Evolutionary conservation across 2,113 vertebrate genomes (phyloP).

Genomic region (Montifringilla adamsi): DNA sequence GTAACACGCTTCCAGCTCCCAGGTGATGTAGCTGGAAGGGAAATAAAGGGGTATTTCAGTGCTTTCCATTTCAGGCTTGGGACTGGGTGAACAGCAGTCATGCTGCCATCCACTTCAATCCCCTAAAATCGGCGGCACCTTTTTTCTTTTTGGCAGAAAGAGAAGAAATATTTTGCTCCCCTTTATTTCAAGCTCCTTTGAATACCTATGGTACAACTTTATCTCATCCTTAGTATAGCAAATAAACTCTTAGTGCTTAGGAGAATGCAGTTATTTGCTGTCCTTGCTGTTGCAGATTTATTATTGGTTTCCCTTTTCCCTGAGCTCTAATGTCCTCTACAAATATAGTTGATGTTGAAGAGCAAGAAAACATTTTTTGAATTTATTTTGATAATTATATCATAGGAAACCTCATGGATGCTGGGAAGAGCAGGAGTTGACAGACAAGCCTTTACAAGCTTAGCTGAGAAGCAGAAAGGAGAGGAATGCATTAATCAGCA

Average conservation of each 20-base stretch:
- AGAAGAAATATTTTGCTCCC: neutral
- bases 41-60: neutral
- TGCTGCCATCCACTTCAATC: neutral
- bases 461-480: neutral
- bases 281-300: neutral
- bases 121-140: neutral
- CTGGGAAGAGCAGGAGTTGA: neutral
- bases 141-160: neutral
- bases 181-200: neutral
- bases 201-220: neutral
- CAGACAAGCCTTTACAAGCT: neutral
- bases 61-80: neutral
- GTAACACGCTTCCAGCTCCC: neutral
- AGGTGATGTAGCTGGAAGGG: neutral
- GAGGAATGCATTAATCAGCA: neutral
- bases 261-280: neutral
- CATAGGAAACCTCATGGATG: neutral
- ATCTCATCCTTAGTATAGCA: neutral
- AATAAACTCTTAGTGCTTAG: neutral
- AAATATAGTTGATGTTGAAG: neutral
- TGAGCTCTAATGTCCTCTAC: neutral
- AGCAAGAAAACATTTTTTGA: neutral
- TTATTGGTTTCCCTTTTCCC: neutral
- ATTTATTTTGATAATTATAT: neutral
- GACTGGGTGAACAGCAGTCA: neutral